A percentile compares a stretch with the other conserved stretches of the same genome.
Evolutionary conservation across 92 coral and sea anemone species (phyloP).

Genomic region (Chrysogorgia sp.): DNA sequence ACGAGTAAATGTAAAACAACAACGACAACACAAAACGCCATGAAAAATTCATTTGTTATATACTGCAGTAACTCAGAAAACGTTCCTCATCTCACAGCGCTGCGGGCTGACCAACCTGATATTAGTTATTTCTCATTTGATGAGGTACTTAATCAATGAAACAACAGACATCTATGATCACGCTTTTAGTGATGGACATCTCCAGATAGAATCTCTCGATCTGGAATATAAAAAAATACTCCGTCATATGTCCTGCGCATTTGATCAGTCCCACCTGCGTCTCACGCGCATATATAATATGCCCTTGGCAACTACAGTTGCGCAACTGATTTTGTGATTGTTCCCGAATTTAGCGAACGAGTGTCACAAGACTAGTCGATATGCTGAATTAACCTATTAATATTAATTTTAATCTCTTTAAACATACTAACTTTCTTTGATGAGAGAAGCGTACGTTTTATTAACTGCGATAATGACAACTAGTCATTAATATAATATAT

Average conservation of each 20-base stretch:
- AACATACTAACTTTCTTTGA: conserved; percentile 10
- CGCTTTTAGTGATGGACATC: conserved; percentile 28
- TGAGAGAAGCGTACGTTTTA: conserved; percentile 16
- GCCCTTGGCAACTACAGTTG: conserved; percentile 12
- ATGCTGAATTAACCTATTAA: conserved; percentile 14
- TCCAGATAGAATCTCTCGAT: conserved; percentile 11
- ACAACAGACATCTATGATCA: conserved; percentile 3
- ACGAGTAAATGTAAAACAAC: not conserved
- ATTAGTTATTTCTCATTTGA: too few relatives aligned
- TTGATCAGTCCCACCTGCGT: conserved; percentile 17
- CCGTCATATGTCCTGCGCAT: not conserved
- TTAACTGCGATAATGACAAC: conserved; percentile 18
- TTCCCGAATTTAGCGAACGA: too few relatives aligned
- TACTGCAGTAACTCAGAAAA: not conserved
- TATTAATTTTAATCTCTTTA: conserved; percentile 1
- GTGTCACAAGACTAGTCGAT: too few relatives aligned
- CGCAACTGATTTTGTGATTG: too few relatives aligned
- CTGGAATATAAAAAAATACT: conserved; percentile 17
- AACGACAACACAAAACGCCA: conserved; percentile 15
- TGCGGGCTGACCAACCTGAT: too few relatives aligned
- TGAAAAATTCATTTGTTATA: conserved; percentile 9
- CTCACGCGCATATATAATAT: too few relatives aligned
- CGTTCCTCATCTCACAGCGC: not conserved
- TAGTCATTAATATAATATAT: conserved; percentile 9
- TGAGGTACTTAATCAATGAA: not conserved